These are phyloP conservation scores for Andricus quercusramuli DNA, from an alignment of 2,888 invertebrate genomes.

Conservation along the genomic window DNA sequence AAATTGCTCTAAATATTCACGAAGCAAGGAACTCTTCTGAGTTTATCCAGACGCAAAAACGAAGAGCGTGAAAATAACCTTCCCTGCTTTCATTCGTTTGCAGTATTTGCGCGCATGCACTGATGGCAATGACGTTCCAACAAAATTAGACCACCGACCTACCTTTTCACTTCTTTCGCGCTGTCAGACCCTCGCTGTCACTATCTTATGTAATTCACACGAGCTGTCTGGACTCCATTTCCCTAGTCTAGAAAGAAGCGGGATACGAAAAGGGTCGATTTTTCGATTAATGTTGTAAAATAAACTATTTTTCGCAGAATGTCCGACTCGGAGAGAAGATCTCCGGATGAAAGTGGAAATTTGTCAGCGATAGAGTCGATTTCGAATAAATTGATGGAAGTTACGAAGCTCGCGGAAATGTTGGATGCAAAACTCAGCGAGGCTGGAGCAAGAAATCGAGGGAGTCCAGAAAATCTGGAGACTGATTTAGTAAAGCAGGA, in stretches of 20 bases:
- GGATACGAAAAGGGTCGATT: not conserved
- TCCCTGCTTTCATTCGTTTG: conserved; percentile 24
- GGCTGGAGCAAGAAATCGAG: conserved; percentile 72
- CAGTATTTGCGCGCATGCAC: conserved; percentile 46
- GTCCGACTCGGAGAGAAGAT: conserved; percentile 63
- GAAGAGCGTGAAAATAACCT: conserved; percentile 40
- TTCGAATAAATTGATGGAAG: conserved; percentile 83
- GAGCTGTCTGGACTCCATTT: conserved; percentile 38
- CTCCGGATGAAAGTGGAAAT: conserved; percentile 75
- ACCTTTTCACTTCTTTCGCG: conserved; percentile 56
- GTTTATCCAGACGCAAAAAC: conserved; percentile 36
- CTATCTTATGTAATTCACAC: conserved; percentile 49
- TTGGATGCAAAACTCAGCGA: conserved; percentile 80
- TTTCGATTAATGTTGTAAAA: not conserved
- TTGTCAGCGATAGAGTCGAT: conserved; percentile 84
- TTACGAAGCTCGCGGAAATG: conserved; percentile 84
- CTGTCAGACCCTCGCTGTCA: conserved; percentile 51
- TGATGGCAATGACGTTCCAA: conserved; percentile 53
- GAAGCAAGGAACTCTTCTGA: conserved; percentile 6
- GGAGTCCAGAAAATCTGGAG: conserved; percentile 13
- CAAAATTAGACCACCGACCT: conserved; percentile 69
- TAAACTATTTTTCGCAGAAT: conserved; percentile 63
- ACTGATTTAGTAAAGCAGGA: conserved; percentile 9
- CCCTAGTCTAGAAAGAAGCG: not conserved
- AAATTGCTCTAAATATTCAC: conserved; percentile 21